phyloP scores from a whole-genome alignment of 2,797 vertebrate species.

The Malacoctenus gilli region DNA sequence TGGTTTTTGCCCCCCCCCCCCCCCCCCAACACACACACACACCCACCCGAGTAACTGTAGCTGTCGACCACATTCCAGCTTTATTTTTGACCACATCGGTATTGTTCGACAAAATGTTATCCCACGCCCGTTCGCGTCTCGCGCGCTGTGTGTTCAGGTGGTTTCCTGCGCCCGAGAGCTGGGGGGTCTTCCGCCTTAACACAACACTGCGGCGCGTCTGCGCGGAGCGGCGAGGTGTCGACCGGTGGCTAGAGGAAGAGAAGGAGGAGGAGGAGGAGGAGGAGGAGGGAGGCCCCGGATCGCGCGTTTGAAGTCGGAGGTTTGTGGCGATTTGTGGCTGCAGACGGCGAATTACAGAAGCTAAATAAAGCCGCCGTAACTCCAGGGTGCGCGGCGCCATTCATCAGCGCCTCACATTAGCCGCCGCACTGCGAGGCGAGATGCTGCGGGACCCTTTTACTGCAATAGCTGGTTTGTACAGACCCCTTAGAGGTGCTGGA shows the following conservation, averaged over 20 bases:
- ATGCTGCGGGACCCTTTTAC: constrained; percentile 50
- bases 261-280: background rate
- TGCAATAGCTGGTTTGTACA: constrained; percentile 47
- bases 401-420: constrained; percentile 57
- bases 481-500: constrained; percentile 50
- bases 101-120: constrained; percentile 64
- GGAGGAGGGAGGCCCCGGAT: constrained; percentile 46
- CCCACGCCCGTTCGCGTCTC: constrained; percentile 42
- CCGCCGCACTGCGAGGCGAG: too few species aligned
- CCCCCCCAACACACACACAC: constrained; percentile 25
- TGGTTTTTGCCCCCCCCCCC: constrained; percentile 31
- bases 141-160: constrained; percentile 63
- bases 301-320: constrained; percentile 41
- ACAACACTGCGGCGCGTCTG: constrained; percentile 56
- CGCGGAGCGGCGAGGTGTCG: constrained; percentile 42
- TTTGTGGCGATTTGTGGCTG: constrained; percentile 50
- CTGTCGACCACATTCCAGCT: constrained; percentile 43
- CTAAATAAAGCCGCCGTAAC: constrained; percentile 63
- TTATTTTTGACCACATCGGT: constrained; percentile 40
- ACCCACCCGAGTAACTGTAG: constrained; percentile 25
- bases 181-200: constrained; percentile 61
- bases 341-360: constrained; percentile 53
- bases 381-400: constrained; percentile 45
- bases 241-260: constrained; percentile 31
- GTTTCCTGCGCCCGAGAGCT: constrained; percentile 15